Percentiles rank a stretch among this genome's conserved stretches.
These are phyloP conservation scores for Brachyhypopomus gauderio DNA, from an alignment of 2,113 vertebrate species.

Conservation along the genomic window DNA sequence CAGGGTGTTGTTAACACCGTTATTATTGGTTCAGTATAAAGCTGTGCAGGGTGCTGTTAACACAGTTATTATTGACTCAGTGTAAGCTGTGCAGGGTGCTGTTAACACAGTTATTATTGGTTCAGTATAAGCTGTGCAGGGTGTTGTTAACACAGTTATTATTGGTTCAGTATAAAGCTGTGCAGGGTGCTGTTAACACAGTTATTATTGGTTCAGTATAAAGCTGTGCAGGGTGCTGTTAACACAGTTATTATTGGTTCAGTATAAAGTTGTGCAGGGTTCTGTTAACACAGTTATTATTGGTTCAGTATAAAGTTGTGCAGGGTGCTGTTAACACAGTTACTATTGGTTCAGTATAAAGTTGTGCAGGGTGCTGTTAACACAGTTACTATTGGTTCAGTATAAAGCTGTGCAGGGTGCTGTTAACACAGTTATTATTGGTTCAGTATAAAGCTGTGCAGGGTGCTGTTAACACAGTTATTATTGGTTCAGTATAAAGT, in stretches of 20 bases:
- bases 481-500: conserved; percentile 16
- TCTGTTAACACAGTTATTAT: not conserved
- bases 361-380: not conserved
- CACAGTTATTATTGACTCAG: conserved; percentile 1
- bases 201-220: conserved; percentile 18
- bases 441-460: conserved; percentile 3
- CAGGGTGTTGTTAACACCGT: not conserved
- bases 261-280: not conserved
- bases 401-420: not conserved
- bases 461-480: not conserved
- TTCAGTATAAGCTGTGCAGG: not conserved
- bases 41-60: not conserved
- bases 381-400: not conserved
- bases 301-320: conserved; percentile 3
- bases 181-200: not conserved
- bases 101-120: conserved; percentile 6
- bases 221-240: not conserved
- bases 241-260: conserved; percentile 1
- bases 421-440: conserved; percentile 3
- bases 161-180: conserved; percentile 12
- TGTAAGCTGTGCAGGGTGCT: not conserved
- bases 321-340: not conserved
- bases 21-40: conserved; percentile 17
- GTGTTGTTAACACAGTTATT: not conserved
- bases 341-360: conserved; percentile 16